phyloP scores from a whole-genome alignment of 2,888 invertebrate genomes.

The Bembecia ichneumoniformis region DNA sequence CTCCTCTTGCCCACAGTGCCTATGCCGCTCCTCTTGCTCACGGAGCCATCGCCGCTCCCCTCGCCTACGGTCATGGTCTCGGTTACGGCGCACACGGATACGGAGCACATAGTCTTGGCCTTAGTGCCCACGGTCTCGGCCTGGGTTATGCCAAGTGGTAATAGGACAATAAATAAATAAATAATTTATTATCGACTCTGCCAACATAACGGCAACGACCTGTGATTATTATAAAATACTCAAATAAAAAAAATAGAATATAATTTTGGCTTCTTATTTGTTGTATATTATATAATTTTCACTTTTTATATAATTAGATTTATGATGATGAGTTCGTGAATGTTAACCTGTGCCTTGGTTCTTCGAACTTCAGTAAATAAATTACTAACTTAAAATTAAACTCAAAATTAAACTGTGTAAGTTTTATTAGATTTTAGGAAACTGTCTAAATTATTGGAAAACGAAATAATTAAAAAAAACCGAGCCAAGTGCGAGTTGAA shows the following conservation, averaged over 20 bases:
- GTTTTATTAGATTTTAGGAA: no score
- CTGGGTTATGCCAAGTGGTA: constrained; percentile 13
- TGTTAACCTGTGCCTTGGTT: no score
- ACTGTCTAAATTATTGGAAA: no score
- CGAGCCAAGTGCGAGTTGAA: no score
- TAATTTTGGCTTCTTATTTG: not conserved
- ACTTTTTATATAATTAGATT: no score
- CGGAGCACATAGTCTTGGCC: constrained; percentile 4
- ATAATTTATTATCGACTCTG: constrained; percentile 22
- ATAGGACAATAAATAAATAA: constrained; percentile 13
- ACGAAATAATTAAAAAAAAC: no score
- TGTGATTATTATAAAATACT: constrained; percentile 25
- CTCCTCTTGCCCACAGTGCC: constrained; percentile 11
- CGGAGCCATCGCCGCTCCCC: constrained; percentile 12
- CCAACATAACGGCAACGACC: constrained; percentile 15
- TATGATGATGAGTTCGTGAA: no score
- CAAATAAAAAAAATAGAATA: not conserved
- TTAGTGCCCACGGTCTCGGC: constrained; percentile 4
- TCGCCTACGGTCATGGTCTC: constrained; percentile 6
- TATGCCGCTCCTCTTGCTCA: constrained; percentile 12
- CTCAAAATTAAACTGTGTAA: no score
- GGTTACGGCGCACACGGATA: constrained; percentile 7
- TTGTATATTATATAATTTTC: not conserved
- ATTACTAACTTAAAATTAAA: no score
- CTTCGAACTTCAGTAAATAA: no score